These are phyloP conservation scores for Sanderia malayensis DNA, from an alignment of 30 jellyfish, hydroid and myxozoan species.

Conservation along the genomic window DNA sequence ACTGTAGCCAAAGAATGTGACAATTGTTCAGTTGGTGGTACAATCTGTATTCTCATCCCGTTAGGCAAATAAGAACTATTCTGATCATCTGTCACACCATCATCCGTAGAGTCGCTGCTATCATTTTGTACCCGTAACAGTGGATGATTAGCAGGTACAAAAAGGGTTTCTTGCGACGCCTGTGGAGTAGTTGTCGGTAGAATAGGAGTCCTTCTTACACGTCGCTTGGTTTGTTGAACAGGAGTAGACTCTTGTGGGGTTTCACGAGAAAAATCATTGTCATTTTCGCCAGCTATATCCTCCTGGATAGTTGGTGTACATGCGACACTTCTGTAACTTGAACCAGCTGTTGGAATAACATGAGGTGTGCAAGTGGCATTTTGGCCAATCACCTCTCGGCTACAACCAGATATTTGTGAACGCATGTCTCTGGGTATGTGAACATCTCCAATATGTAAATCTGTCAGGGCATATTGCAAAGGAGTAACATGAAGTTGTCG, in stretches of 20 bases:
- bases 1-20: constrained; percentile 68
- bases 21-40: constrained; percentile 94
- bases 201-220: constrained; percentile 86
- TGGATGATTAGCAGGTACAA: constrained; percentile 98
- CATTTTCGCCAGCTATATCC: constrained; percentile 77
- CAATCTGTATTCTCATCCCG: constrained; percentile 87
- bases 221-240: constrained; percentile 52
- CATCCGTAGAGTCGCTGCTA: constrained; percentile 32
- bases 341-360: constrained; percentile 25
- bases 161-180: constrained; percentile 74
- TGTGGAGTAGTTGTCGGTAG: constrained; percentile 55
- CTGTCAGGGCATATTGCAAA: constrained; percentile 86
- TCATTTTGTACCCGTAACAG: constrained; percentile 53
- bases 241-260: constrained; percentile 39
- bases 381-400: constrained; percentile 58
- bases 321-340: constrained; percentile 38
- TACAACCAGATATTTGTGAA: constrained; percentile 72
- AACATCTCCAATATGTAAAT: constrained; percentile 91
- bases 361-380: constrained; percentile 46
- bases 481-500: constrained; percentile 72
- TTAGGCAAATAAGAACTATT: constrained; percentile 56
- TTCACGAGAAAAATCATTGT: constrained; percentile 46
- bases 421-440: constrained; percentile 68
- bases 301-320: constrained; percentile 75
- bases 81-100: constrained; percentile 46